phyloP scores from a whole-genome alignment of 2,797 vertebrate genomes.

The Podarcis siculus region DNA sequence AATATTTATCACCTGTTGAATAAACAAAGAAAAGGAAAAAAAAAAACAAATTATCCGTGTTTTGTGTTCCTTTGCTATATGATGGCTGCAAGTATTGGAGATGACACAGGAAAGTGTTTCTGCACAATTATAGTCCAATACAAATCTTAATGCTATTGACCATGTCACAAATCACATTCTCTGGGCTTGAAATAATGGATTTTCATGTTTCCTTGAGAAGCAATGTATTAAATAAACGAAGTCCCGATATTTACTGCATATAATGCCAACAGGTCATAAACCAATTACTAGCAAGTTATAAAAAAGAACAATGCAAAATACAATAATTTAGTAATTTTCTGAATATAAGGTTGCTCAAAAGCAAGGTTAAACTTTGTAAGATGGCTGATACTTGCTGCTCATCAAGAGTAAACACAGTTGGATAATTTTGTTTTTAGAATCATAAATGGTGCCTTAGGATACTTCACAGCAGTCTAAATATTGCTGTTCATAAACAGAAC shows the following conservation, averaged over 20 bases:
- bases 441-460: conserved; percentile 51
- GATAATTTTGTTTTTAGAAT: conserved; percentile 48
- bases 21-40: not conserved
- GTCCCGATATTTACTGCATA: not conserved
- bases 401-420: conserved; percentile 40
- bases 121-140: not conserved
- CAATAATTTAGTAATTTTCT: conserved; percentile 10
- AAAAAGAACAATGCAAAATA: conserved; percentile 24
- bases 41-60: not conserved
- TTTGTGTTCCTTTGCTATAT: not conserved
- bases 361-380: conserved; percentile 10
- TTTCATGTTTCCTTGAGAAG: not conserved
- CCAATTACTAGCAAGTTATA: conserved; percentile 10
- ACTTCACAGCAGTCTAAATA: conserved; percentile 72
- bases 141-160: not conserved
- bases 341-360: conserved; percentile 12
- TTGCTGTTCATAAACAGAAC: conserved; percentile 58
- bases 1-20: not conserved
- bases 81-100: not conserved
- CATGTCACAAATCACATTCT: not conserved
- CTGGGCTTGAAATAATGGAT: not conserved
- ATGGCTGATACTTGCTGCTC: conserved; percentile 34
- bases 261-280: conserved; percentile 30
- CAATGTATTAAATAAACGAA: conserved; percentile 22
- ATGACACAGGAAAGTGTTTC: fast-evolving